phyloP scores from a whole-genome alignment of 2,113 vertebrate genomes.

The Vulpes ferrilata region DNA sequence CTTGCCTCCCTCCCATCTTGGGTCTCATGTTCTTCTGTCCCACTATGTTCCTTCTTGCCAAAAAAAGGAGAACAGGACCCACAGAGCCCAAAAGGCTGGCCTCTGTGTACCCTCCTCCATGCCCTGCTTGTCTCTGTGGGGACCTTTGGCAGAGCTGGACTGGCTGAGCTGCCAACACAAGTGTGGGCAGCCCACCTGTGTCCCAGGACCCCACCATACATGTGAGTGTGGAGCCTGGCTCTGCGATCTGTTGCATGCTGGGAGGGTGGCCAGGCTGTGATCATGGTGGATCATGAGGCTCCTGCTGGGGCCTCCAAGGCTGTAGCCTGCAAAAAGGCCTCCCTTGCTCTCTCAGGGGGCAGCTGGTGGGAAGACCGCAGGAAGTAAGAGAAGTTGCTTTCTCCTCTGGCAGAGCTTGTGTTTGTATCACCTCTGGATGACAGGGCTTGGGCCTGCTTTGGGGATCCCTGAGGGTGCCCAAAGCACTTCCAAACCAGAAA shows the following conservation, averaged over 20 bases:
- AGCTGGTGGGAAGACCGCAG: background rate
- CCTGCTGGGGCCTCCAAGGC: background rate
- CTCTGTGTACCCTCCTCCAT: background rate
- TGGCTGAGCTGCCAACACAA: background rate
- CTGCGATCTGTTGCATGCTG: background rate
- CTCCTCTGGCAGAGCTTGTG: background rate
- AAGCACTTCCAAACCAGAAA: constrained; percentile 24
- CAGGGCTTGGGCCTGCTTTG: background rate
- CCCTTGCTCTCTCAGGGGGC: background rate
- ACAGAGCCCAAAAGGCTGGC: background rate
- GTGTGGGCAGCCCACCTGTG: background rate
- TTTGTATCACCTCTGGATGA: background rate
- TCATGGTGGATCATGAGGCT: background rate
- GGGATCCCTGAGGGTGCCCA: background rate
- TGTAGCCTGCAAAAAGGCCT: background rate
- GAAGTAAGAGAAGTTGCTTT: constrained; percentile 12
- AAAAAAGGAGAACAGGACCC: background rate
- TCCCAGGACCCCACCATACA: background rate
- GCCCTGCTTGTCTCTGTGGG: background rate
- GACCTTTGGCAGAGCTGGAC: background rate
- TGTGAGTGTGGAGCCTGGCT: background rate
- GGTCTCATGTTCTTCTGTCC: background rate
- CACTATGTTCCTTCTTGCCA: background rate
- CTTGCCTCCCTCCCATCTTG: background rate
- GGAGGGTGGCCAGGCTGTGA: background rate